phyloP scores from a whole-genome alignment of 1,140 invertebrate genomes.

The Drosophila parvula region DNA sequence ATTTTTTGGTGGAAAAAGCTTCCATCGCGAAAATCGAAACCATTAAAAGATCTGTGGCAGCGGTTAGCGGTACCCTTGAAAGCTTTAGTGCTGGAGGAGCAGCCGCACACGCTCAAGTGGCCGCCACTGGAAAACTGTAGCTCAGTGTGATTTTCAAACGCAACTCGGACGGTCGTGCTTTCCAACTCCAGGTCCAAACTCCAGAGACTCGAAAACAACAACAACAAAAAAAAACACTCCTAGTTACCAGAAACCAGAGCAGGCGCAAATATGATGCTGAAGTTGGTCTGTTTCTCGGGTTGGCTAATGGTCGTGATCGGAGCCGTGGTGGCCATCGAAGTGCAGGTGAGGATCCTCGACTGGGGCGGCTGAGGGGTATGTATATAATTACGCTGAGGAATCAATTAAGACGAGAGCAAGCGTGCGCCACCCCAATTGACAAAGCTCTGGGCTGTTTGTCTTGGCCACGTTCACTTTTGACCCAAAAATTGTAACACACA shows the following conservation, averaged over 20 bases:
- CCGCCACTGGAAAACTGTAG: conserved; percentile 61
- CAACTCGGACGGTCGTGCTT: conserved; percentile 59
- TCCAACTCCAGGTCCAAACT: conserved; percentile 21
- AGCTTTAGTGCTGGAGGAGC: conserved; percentile 39
- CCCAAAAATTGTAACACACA: conserved; percentile 80
- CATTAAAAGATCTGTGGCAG: conserved; percentile 27
- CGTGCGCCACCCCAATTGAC: conserved; percentile 44
- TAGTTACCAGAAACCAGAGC: conserved; percentile 9
- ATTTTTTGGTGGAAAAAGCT: conserved; percentile 51
- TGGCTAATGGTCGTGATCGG: conserved; percentile 46
- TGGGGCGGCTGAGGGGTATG: conserved; percentile 3
- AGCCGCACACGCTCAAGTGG: conserved; percentile 52
- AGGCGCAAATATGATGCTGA: conserved; percentile 29
- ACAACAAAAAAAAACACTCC: conserved; percentile 1
- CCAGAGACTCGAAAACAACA: too few relatives aligned
- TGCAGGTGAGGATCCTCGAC: conserved; percentile 60
- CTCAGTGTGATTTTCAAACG: conserved; percentile 73
- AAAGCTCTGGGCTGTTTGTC: conserved; percentile 35
- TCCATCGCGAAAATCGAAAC: conserved; percentile 62
- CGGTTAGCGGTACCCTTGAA: conserved; percentile 65
- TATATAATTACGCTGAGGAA: conserved; percentile 40
- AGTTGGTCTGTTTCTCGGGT: conserved; percentile 29
- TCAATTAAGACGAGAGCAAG: conserved; percentile 45
- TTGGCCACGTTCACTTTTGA: conserved; percentile 81
- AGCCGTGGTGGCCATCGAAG: conserved; percentile 62